Conservation (phyloP, 2,797 vertebrate species). For the Danio albolineatus region DNA sequence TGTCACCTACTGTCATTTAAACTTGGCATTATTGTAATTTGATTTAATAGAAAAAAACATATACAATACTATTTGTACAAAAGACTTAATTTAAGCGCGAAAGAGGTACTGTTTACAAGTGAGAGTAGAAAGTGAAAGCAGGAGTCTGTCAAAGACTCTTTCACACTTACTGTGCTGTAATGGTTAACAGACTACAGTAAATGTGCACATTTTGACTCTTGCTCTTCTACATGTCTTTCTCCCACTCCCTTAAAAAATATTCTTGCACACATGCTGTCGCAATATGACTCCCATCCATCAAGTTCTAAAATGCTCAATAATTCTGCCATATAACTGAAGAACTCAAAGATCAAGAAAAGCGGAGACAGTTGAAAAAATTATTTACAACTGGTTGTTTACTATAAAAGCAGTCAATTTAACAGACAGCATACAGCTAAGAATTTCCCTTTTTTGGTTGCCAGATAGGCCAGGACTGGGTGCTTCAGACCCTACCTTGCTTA, state of each 20-base stretch:
- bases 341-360: neutral
- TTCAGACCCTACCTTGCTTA: neutral
- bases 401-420: neutral
- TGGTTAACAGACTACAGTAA: slow-evolving; percentile 35
- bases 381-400: slow-evolving; percentile 29
- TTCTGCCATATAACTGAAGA: neutral
- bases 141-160: neutral
- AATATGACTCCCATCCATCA: slow-evolving; percentile 24
- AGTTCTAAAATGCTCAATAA: slow-evolving; percentile 13
- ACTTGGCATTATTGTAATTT: too few species aligned
- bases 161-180: slow-evolving; percentile 36
- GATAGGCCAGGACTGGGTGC: neutral
- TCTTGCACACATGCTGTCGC: slow-evolving; percentile 11
- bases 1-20: too few species aligned
- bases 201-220: slow-evolving; percentile 9
- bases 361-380: neutral
- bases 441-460: neutral
- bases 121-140: neutral
- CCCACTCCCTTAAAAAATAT: slow-evolving; percentile 14
- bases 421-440: neutral
- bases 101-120: neutral
- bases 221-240: slow-evolving; percentile 8
- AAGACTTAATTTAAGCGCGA: neutral
- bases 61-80: neutral
- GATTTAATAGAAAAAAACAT: too few species aligned